Evolutionary conservation across 2,113 vertebrate species (phyloP), one percentile per base, ranked within the genome.

Genomic region (Rhinoptilus africanus): DNA sequence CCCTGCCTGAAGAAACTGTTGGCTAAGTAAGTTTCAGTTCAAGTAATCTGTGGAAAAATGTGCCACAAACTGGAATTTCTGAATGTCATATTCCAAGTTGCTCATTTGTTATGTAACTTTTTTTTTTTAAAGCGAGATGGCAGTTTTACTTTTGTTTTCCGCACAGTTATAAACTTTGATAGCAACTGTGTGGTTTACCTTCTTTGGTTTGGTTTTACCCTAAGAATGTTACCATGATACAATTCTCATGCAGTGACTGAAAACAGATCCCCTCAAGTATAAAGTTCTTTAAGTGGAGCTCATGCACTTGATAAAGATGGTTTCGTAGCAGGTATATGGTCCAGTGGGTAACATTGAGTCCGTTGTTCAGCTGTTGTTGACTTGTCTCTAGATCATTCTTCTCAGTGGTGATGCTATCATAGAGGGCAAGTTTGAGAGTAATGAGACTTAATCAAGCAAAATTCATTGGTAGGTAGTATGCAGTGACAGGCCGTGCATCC

Each of bases 1-100:
- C 54, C 43, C 81, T 88, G 83, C 79, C 78, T 96, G 84, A 93
- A 94, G 95, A 96, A 97, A 73, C 73, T 91, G 71, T 78, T 96
- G 95, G 75, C 93, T 75, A 96, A 82, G 93, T 63, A 89, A 88
- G 91, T 95, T 97, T 92, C 95, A 94, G 88, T 96, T 97, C 66
- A 87, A 60, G 41, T 92, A 39, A 91, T 93, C 32, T 93, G 64
- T 91, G 71, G 85, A 88, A 79, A 97, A 95, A 93, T 63, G 59
- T 91, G 57, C 68, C 88, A 59, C 78, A 78, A 94, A 78, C 76
- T 86, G 76, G 30, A 80, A 73, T 92, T 72, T 83, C 62, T n/a
- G 32, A 53, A 47, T 88, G 39, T 89, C 56, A 22, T 43, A 18
- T 43, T 92, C 37, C 4, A 48, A 73, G 48, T 48, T 81, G 86